These are phyloP conservation scores for Centropyge bicolor DNA, from an alignment of 2,797 vertebrate species.

Conservation along the genomic window DNA sequence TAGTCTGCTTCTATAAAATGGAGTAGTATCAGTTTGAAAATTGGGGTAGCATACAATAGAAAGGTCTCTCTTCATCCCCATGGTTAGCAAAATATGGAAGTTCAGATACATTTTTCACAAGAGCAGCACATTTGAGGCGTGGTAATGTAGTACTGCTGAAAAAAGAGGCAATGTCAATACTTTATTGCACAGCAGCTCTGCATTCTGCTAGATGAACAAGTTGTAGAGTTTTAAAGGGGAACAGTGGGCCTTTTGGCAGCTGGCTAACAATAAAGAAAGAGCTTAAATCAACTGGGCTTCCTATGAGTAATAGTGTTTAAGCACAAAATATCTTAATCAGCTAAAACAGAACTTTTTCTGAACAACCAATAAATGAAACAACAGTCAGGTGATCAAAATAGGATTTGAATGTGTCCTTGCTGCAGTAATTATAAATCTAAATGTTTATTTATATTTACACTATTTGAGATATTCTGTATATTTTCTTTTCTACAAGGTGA, in stretches of 20 bases:
- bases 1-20: background rate
- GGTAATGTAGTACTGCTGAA: background rate
- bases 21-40: background rate
- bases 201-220: background rate
- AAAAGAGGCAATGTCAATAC: background rate
- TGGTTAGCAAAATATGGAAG: constrained; percentile 7
- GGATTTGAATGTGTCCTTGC: background rate
- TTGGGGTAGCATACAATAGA: background rate
- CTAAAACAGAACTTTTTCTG: background rate
- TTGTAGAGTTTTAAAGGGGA: background rate
- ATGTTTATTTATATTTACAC: too few species aligned
- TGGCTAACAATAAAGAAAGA: background rate
- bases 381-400: background rate
- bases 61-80: background rate
- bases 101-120: constrained; percentile 19
- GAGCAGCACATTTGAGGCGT: background rate
- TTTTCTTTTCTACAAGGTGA: too few species aligned
- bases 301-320: background rate
- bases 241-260: background rate
- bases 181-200: background rate
- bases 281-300: background rate
- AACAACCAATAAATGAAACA: background rate
- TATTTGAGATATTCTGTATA: too few species aligned
- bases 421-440: background rate
- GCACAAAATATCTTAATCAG: background rate